phyloP scores from a whole-genome alignment of 2,888 invertebrate species.

The Nymphalis c-album region DNA sequence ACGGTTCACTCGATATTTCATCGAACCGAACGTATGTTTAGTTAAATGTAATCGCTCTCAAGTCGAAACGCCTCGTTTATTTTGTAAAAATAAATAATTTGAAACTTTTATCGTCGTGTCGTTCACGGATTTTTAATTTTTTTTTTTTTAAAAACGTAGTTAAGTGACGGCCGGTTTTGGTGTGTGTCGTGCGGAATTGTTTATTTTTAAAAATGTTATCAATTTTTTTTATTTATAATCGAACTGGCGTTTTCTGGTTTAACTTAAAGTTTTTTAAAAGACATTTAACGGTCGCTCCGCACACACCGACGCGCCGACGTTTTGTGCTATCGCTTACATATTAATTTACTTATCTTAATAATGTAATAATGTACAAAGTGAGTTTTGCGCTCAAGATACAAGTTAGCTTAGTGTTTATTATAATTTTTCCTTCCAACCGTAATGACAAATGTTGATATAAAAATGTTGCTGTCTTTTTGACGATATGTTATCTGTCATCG shows the following conservation, averaged over 20 bases:
- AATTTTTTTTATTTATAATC: slow-evolving; percentile 40
- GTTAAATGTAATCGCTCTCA: slow-evolving; percentile 48
- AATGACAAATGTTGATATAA: slow-evolving; percentile 48
- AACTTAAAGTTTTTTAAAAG: slow-evolving; percentile 45
- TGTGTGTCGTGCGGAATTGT: slow-evolving; percentile 38
- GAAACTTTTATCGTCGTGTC: slow-evolving; percentile 34
- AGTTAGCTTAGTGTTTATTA: slow-evolving; percentile 70
- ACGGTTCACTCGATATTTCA: slow-evolving; percentile 23
- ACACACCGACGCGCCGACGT: slow-evolving; percentile 39
- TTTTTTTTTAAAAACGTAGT: slow-evolving; percentile 54
- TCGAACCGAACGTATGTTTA: slow-evolving; percentile 34
- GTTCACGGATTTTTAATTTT: slow-evolving; percentile 47
- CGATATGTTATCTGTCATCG: slow-evolving; percentile 17
- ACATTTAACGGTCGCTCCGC: slow-evolving; percentile 47
- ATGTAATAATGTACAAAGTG: slow-evolving; percentile 79
- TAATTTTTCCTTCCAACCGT: slow-evolving; percentile 52
- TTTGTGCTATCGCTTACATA: slow-evolving; percentile 67
- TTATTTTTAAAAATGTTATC: slow-evolving; percentile 46
- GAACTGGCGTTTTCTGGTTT: slow-evolving; percentile 12
- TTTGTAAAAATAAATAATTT: slow-evolving; percentile 51
- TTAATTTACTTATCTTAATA: slow-evolving; percentile 67
- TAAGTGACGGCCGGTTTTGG: slow-evolving; percentile 50
- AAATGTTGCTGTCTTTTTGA: slow-evolving; percentile 26
- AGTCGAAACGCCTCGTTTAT: slow-evolving; percentile 41
- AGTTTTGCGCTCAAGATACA: slow-evolving; percentile 77